Base-by-base conservation (phyloP, 92 coral and sea anemone species). In the Zoanthus gigantus region DNA sequence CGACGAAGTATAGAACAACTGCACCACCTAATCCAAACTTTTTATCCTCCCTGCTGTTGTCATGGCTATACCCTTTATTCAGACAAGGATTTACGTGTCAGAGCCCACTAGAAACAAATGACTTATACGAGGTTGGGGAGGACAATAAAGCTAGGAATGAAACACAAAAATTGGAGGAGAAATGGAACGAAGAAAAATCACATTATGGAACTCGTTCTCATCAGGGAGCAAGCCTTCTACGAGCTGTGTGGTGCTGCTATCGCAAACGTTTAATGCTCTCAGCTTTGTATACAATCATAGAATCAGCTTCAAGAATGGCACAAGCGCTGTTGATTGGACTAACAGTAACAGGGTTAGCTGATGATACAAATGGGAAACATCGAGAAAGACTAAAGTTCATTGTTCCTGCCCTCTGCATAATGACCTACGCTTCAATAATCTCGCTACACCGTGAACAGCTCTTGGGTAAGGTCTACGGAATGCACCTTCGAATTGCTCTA, bases 211-310 rank as follows among this genome's bases (percentile, higher is more conserved):
- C 23, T 28, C 74, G 30, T 17, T 9, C 31, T 8, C n/a, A 12
- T 15, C 6, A 28, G 15, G 2, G 65, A 29, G 53, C 74, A 2
- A 80, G 52, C 73, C 85, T 80, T 44, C 14, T 65, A 44, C 85
- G 85, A 65, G 85, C 85, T n/a, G 85, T 80, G 9, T 63, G 73
- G 85, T 7, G 42, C 61, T 80, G 85, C 73, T 80, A 80, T 61
- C 73, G 85, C 58, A 65, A 34, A 45, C 44, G 74, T 6, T 80
- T 80, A 44, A 42, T 80, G 29, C 60, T n/a, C 31, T 80, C 74
- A 10, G 85, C 85, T 11, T 80, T 80, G 73, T 80, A 80, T 31
- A 80, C 85, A 29, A 54, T 46, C n/a, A 65, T 80, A 61, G 85
- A 80, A 48, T 63, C 85, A 61, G 34, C 74, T 0, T 61, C 85